Base-by-base conservation (phyloP, 2,888 invertebrate species). In the Chesias legatella region DNA sequence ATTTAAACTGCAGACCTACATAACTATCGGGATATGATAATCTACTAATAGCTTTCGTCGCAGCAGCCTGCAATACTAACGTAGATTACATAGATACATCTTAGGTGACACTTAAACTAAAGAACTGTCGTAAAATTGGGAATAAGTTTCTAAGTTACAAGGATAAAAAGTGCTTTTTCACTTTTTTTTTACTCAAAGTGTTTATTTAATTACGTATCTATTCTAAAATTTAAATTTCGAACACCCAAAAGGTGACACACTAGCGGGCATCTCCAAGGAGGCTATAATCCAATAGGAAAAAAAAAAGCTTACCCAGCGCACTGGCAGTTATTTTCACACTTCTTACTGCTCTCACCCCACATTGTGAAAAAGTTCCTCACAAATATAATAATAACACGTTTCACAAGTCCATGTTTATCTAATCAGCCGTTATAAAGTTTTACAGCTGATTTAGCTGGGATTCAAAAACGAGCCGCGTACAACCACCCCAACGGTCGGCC, bases 321-420 rank as follows among this genome's bases (percentile, higher is more conserved):
- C 48, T 86, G 84, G 66, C 86, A 86, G 66, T 85, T 78, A 1
- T 51, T 62, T 47, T 86, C 86, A 60, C 86, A 86, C 30, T 73
- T 67, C 43, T 78, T 67, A 51, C 82, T 82, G 64, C 66, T 79
- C 46, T 74, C 82, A 10, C 79, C 83, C 81, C 79, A 86, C 86
- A 86, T 86, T 67, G 72, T 81, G 52, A 56, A 54, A 55, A 48
- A 28, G 53, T 55, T 54, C 41, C 47, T 52, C 47, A 47, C 63
- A 68, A n/a, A n/a, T n/a, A n/a, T n/a, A n/a, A 63, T 51, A 52
- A 50, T 62, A 65, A 72, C 68, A 67, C 55, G 49, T 46, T 52
- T 67, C 67, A 76, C 71, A 68, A 69, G 73, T 71, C 68, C 78
- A 77, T 77, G 62, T 60, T 70, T 56, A 53, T 55, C 35, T 29